Percentiles rank a stretch among this genome's conserved stretches.
These are phyloP conservation scores for Rallus limicola DNA, from an alignment of 2,113 vertebrate species.

Conservation along the genomic window DNA sequence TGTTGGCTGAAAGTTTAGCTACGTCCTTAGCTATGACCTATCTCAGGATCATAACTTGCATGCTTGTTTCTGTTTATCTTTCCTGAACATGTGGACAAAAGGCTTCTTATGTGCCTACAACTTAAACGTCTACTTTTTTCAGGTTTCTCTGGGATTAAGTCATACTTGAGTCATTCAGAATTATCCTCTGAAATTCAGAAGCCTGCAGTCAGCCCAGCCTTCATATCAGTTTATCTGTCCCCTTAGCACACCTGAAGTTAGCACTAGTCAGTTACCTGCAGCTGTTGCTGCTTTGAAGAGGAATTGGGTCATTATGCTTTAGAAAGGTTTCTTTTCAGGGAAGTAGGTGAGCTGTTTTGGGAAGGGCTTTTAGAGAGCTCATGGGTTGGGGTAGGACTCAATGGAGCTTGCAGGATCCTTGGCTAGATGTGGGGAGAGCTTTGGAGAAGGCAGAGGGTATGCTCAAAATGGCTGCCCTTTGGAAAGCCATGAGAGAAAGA, in stretches of 20 bases:
- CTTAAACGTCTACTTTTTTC: not conserved
- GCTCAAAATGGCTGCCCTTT: not conserved
- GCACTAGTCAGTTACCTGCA: not conserved
- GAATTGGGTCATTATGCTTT: not conserved
- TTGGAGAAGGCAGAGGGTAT: not conserved
- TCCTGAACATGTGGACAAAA: not conserved
- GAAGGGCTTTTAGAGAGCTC: not conserved
- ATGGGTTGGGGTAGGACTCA: accelerated
- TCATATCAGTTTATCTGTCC: not conserved
- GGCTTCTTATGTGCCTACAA: not conserved
- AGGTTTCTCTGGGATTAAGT: not conserved
- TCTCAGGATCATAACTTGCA: not conserved
- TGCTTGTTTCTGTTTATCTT: not conserved
- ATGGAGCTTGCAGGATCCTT: not conserved
- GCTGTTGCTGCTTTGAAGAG: not conserved
- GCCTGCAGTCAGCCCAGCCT: not conserved
- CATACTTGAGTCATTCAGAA: not conserved
- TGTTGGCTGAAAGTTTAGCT: not conserved
- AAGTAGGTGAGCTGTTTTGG: not conserved
- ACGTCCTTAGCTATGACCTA: not conserved
- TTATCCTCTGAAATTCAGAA: not conserved
- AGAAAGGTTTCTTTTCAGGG: not conserved
- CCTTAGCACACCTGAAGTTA: not conserved
- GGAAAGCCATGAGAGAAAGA: not conserved
- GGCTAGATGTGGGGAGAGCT: not conserved